Conservation (phyloP, 2,888 invertebrate species). For the Nomada goodeniana region DNA sequence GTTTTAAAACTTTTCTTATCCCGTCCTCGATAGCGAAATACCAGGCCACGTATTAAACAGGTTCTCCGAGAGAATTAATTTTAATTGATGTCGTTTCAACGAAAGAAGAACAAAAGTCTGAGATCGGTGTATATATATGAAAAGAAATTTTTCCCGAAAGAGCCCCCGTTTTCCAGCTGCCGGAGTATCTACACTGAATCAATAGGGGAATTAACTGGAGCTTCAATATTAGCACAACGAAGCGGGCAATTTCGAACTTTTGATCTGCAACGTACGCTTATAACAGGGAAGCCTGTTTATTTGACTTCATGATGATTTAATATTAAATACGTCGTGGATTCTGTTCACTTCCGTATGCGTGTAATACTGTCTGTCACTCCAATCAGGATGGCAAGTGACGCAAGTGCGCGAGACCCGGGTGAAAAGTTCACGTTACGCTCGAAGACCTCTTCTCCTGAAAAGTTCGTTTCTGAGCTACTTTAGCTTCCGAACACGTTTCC, state of each 20-base stretch:
- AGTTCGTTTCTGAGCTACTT: slow-evolving; percentile 60
- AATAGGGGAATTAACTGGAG: neutral
- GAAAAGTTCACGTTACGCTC: slow-evolving; percentile 37
- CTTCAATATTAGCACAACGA: neutral
- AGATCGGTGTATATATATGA: neutral
- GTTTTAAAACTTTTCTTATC: too few relatives aligned
- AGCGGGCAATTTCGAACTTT: neutral
- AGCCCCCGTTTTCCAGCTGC: neutral
- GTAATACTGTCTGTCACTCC: slow-evolving; percentile 2
- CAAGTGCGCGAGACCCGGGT: slow-evolving; percentile 27
- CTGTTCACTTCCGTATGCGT: neutral
- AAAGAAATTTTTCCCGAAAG: neutral
- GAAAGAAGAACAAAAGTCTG: too few relatives aligned
- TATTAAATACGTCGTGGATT: neutral
- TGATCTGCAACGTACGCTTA: neutral
- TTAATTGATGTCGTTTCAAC: too few relatives aligned
- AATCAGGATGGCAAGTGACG: slow-evolving; percentile 47
- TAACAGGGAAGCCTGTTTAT: neutral
- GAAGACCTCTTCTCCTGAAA: slow-evolving; percentile 35
- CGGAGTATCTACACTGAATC: neutral
- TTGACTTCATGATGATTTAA: neutral
- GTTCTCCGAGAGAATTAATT: too few relatives aligned
- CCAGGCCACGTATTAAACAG: too few relatives aligned
- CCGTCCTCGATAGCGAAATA: too few relatives aligned
- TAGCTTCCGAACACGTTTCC: slow-evolving; percentile 69